Evolutionary conservation across 2,888 invertebrate species (phyloP).

Genomic region (Celastrina argiolus): DNA sequence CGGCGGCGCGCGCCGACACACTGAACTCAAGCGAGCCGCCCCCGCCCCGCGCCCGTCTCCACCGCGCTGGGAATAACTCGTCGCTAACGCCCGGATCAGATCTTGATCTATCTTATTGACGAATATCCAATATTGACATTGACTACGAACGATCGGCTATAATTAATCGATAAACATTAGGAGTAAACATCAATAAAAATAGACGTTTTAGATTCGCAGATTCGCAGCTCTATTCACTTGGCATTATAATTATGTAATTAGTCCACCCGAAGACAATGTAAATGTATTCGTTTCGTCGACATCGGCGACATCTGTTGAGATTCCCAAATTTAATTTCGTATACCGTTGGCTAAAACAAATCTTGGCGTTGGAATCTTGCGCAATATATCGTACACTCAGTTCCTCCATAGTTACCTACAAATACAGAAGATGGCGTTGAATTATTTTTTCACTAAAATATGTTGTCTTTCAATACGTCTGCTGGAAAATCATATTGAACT

Average conservation of each 20-base stretch:
- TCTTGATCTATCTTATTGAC: conserved; percentile 63
- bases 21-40: conserved; percentile 56
- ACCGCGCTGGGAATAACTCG: conserved; percentile 1
- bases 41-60: conserved; percentile 40
- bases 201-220: conserved; percentile 12
- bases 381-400: neutral
- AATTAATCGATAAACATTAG: conserved; percentile 17
- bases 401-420: neutral
- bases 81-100: conserved; percentile 54
- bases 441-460: neutral
- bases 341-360: neutral
- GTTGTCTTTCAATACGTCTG: neutral
- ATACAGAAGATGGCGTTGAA: conserved; percentile 8
- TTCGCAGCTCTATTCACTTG: conserved; percentile 7
- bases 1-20: conserved; percentile 73
- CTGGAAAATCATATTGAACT: neutral
- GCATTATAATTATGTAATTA: conserved; percentile 17
- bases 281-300: neutral
- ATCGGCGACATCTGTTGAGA: conserved; percentile 11
- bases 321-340: neutral
- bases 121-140: conserved; percentile 45
- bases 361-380: neutral
- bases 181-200: conserved; percentile 11
- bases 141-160: conserved; percentile 16
- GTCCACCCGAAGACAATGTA: neutral